phyloP scores from a whole-genome alignment of 1,140 invertebrate genomes.

The Tetraneura akinire region DNA sequence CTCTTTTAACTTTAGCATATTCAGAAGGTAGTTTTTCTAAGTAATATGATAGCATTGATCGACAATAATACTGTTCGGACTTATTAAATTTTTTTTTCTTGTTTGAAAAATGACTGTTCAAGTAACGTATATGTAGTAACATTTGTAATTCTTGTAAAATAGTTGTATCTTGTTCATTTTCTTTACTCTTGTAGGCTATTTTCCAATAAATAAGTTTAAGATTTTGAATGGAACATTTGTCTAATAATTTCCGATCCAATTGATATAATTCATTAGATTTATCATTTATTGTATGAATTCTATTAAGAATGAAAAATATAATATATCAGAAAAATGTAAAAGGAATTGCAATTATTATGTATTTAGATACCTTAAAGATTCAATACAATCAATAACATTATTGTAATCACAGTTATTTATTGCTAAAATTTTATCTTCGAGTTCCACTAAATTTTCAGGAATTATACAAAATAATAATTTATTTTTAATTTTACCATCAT shows the following conservation, averaged over 20 bases:
- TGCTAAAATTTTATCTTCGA: slow-evolving; percentile 35
- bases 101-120: slow-evolving; percentile 5
- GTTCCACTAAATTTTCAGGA: slow-evolving; percentile 44
- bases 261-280: not conserved
- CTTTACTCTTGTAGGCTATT: slow-evolving; percentile 22
- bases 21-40: not conserved
- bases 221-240: slow-evolving; percentile 24
- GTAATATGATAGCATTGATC: slow-evolving; percentile 32
- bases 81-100: not conserved
- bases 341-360: not conserved
- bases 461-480: slow-evolving; percentile 44
- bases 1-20: slow-evolving; percentile 16
- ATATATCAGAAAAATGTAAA: not conserved
- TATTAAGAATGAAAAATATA: not conserved
- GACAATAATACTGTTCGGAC: slow-evolving; percentile 23
- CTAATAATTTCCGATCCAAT: slow-evolving; percentile 13
- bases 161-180: slow-evolving; percentile 2
- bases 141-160: slow-evolving; percentile 34
- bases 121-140: slow-evolving; percentile 21
- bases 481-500: slow-evolving; percentile 34
- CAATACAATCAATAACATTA: slow-evolving; percentile 47
- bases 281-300: slow-evolving; percentile 26
- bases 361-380: slow-evolving; percentile 22
- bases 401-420: slow-evolving; percentile 2
- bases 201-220: slow-evolving; percentile 42